Evolutionary conservation across 2,113 vertebrate species (phyloP).

Genomic region (Monopterus albus): DNA sequence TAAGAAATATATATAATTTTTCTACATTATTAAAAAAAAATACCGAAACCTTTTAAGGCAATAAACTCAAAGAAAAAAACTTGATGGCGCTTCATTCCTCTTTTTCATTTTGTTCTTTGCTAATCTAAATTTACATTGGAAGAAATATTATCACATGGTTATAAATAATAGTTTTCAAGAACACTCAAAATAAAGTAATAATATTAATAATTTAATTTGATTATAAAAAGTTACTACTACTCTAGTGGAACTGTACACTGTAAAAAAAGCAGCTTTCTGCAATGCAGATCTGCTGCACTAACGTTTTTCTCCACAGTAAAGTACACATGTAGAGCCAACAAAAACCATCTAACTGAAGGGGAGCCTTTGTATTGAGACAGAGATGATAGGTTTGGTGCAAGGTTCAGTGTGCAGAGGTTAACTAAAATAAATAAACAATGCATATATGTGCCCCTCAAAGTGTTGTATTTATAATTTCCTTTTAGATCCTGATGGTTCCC

Average conservation of each 20-base stretch:
- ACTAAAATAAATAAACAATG: not conserved
- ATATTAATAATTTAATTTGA: slow-evolving; percentile 92
- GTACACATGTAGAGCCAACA: slow-evolving; percentile 10
- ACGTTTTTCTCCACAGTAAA: slow-evolving; percentile 50
- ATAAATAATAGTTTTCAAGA: slow-evolving; percentile 88
- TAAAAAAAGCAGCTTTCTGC: slow-evolving; percentile 83
- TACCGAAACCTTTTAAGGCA: slow-evolving; percentile 54
- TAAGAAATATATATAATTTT: slow-evolving; percentile 33
- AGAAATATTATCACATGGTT: slow-evolving; percentile 81
- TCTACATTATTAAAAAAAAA: slow-evolving; percentile 25
- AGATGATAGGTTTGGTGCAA: not conserved
- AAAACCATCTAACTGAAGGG: slow-evolving; percentile 1
- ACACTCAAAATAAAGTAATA: slow-evolving; percentile 78
- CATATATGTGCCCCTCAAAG: no score
- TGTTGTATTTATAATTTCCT: no score
- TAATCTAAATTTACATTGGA: slow-evolving; percentile 77
- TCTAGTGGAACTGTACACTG: slow-evolving; percentile 86
- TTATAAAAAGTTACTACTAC: slow-evolving; percentile 86
- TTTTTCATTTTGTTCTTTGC: slow-evolving; percentile 72
- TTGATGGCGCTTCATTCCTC: slow-evolving; percentile 31
- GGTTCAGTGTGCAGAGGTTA: not conserved
- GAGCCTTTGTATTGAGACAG: not conserved
- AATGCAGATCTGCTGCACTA: slow-evolving; percentile 70
- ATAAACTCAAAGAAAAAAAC: slow-evolving; percentile 19
- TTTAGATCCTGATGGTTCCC: not conserved